A percentile compares a stretch with the other conserved stretches of the same genome.
Conservation (phyloP, 2,113 vertebrate genomes). For the Callionymus lyra region DNA sequence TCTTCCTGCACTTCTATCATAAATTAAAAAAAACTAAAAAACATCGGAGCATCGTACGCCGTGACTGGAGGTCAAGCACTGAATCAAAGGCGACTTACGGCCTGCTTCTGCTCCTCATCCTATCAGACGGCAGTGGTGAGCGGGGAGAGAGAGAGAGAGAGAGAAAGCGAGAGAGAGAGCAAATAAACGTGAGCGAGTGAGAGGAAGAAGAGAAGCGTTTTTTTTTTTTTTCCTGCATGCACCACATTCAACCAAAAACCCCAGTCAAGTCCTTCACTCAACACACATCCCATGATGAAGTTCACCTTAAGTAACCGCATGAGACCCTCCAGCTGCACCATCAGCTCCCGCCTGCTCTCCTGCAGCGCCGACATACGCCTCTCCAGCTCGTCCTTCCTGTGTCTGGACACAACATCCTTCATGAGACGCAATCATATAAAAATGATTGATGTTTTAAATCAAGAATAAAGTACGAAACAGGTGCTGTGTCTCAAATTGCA, state of each 20-base stretch:
- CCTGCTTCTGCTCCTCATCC: constrained; percentile 96
- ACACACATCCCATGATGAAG: not conserved
- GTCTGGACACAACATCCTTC: constrained; percentile 57
- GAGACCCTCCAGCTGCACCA: constrained; percentile 93
- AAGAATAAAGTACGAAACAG: too few species aligned
- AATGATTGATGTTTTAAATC: too few species aligned
- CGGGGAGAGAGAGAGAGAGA: constrained; percentile 29
- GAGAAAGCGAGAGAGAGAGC: constrained; percentile 23
- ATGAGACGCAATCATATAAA: too few species aligned
- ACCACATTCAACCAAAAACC: constrained; percentile 9
- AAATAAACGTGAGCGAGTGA: constrained; percentile 34
- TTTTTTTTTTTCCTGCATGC: constrained; percentile 32
- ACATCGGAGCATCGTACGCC: constrained; percentile 12
- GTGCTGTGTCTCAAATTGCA: too few species aligned
- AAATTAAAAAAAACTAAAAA: too few species aligned
- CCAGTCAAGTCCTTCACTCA: not conserved
- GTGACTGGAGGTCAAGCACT: constrained; percentile 33
- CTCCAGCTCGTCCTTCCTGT: constrained; percentile 92
- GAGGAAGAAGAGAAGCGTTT: constrained; percentile 16
- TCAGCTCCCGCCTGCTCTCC: constrained; percentile 88
- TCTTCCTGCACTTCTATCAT: too few species aligned
- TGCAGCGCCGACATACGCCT: constrained; percentile 91
- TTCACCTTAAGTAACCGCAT: constrained; percentile 93
- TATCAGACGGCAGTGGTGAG: constrained; percentile 54
- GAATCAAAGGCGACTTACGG: constrained; percentile 76